A percentile compares a stretch with the other conserved stretches of the same genome.
These are phyloP conservation scores for Leucopsar rothschildi DNA, from an alignment of 2,113 vertebrate species.

Conservation along the genomic window DNA sequence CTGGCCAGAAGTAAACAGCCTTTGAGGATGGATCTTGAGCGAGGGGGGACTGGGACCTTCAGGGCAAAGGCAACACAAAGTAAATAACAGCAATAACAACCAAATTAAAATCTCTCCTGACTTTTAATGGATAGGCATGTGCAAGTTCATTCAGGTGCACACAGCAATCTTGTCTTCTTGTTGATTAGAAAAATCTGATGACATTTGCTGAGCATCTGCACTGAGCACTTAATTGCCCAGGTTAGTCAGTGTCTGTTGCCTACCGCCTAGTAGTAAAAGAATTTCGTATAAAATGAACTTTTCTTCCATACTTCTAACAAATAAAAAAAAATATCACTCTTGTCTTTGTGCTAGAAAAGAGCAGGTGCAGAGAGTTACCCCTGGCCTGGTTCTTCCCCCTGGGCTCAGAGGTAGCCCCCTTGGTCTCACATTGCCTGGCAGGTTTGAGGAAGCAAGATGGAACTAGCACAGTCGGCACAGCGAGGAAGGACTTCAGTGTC, in stretches of 20 bases:
- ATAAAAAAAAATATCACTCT: not conserved
- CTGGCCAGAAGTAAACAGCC: not conserved
- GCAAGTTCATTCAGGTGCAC: not conserved
- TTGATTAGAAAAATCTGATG: not conserved
- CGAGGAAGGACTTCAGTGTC: not conserved
- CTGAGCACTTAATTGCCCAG: not conserved
- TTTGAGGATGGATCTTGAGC: not conserved
- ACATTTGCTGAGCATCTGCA: not conserved
- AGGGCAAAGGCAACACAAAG: not conserved
- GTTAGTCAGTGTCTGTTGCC: not conserved
- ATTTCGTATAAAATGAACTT: not conserved
- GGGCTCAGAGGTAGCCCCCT: not conserved
- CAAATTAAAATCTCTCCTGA: not conserved
- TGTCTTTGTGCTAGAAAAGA: not conserved
- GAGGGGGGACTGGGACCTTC: not conserved
- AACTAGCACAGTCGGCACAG: fast-evolving
- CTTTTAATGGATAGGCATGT: not conserved
- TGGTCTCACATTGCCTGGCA: not conserved
- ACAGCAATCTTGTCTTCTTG: not conserved
- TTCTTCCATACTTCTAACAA: not conserved
- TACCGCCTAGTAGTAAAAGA: not conserved
- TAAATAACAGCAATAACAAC: not conserved
- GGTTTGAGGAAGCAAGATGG: not conserved
- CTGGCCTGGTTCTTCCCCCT: not conserved
- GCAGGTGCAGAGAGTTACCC: not conserved